Evolutionary conservation across 1,140 invertebrate species (phyloP).

Genomic region (Calephelis virginiensis): DNA sequence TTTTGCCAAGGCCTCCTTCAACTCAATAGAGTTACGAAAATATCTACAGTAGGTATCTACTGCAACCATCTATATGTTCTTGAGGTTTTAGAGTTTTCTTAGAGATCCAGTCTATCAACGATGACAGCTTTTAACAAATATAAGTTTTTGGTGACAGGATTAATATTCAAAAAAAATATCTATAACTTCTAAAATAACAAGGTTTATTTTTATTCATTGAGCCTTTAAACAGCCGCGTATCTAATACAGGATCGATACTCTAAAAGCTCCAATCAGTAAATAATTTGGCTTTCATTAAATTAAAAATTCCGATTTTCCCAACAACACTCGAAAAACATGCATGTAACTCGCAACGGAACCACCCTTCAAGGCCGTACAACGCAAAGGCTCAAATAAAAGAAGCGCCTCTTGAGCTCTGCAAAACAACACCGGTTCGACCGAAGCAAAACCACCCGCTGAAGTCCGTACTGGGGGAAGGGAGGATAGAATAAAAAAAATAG

Average conservation of each 20-base stretch:
- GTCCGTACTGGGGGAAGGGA: conserved; percentile 59
- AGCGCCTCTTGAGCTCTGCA: conserved; percentile 74
- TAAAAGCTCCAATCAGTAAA: conserved; percentile 60
- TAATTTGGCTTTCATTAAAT: conserved; percentile 72
- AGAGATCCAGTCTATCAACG: no score
- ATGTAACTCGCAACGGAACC: conserved; percentile 62
- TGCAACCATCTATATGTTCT: no score
- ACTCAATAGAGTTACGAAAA: no score
- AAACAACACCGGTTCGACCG: conserved; percentile 73
- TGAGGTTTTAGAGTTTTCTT: no score
- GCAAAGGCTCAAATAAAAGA: conserved; percentile 75
- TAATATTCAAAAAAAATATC: no score
- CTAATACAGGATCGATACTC: not conserved
- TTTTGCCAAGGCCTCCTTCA: no score
- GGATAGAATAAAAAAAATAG: conserved; percentile 67
- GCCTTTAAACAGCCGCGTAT: not conserved
- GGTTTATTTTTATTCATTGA: no score
- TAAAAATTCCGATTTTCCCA: conserved; percentile 73
- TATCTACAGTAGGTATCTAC: no score
- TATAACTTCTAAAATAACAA: no score
- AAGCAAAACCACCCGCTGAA: conserved; percentile 74
- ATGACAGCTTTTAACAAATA: no score
- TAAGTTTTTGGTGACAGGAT: no score
- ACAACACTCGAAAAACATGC: conserved; percentile 74
- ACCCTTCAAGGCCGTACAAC: conserved; percentile 70